Evolutionary conservation across 2,797 vertebrate species (phyloP).

Genomic region (Cygnus olor): DNA sequence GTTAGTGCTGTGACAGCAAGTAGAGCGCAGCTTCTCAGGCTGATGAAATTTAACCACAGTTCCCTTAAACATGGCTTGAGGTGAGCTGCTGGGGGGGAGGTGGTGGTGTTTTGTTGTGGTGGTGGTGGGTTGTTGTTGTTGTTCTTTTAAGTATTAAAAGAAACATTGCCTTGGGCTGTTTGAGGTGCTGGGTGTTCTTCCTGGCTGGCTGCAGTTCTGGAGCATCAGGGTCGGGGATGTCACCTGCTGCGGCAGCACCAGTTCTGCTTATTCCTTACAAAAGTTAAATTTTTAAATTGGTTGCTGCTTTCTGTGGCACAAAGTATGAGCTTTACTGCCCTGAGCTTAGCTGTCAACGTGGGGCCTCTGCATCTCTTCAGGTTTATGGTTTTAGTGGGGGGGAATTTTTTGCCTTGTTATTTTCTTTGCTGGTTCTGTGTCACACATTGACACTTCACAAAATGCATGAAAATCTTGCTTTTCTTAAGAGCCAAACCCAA

Average conservation of each 20-base stretch:
- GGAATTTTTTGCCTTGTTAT: background rate
- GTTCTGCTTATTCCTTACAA: background rate
- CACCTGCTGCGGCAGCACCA: background rate
- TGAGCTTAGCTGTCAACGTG: no score
- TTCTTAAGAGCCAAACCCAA: background rate
- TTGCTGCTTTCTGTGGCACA: background rate
- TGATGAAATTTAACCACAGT: background rate
- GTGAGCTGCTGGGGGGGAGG: fast-evolving
- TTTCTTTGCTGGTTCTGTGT: background rate
- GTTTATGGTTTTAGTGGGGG: background rate
- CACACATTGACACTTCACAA: background rate
- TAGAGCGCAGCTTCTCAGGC: fast-evolving
- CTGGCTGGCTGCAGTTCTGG: background rate
- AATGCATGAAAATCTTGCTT: background rate
- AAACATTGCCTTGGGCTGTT: background rate
- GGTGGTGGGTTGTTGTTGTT: no score
- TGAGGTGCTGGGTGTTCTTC: background rate
- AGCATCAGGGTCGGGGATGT: fast-evolving
- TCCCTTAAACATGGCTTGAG: background rate
- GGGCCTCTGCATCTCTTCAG: background rate
- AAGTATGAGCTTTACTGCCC: background rate
- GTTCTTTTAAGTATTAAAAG: background rate
- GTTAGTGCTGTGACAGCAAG: background rate
- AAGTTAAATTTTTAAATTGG: no score
- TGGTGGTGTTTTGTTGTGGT: background rate